Conservation (phyloP, 2,888 invertebrate genomes). For the Strigamia transsilvanica region DNA sequence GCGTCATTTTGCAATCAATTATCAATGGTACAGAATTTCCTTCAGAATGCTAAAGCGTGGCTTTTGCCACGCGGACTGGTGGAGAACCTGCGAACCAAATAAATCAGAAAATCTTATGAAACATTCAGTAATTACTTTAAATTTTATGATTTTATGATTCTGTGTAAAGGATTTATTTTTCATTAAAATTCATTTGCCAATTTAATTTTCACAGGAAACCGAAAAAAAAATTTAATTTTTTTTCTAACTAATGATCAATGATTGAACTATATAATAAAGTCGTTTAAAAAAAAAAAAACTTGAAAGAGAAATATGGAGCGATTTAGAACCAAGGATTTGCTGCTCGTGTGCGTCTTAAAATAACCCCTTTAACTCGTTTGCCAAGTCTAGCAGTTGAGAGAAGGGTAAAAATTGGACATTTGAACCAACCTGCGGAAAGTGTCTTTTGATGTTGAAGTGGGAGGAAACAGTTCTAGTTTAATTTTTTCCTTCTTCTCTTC, state of each 20-base stretch:
- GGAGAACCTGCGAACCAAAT: no score
- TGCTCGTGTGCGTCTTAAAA: constrained; percentile 1
- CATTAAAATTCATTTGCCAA: no score
- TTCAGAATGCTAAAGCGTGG: no score
- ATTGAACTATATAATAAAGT: constrained; percentile 24
- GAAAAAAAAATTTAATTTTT: neutral
- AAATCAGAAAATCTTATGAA: no score
- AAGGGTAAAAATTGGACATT: constrained; percentile 19
- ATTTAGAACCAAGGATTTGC: constrained; percentile 41
- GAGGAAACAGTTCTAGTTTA: constrained; percentile 17
- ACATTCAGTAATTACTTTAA: no score
- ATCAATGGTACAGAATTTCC: no score
- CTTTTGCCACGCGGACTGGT: no score
- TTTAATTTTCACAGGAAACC: neutral
- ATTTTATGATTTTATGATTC: no score
- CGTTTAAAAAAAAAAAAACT: neutral
- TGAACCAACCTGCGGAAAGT: constrained; percentile 33
- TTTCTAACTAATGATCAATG: neutral
- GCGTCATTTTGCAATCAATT: no score
- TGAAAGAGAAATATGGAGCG: constrained; percentile 5
- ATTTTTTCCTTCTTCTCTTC: neutral
- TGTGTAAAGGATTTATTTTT: no score
- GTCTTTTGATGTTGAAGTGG: constrained; percentile 25
- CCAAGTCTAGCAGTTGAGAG: constrained; percentile 12
- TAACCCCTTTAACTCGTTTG: constrained; percentile 42